A percentile compares a stretch with the other conserved stretches of the same genome.
Evolutionary conservation across 30 jellyfish, hydroid and myxozoan species (phyloP).

Genomic region (Mastigias papua): DNA sequence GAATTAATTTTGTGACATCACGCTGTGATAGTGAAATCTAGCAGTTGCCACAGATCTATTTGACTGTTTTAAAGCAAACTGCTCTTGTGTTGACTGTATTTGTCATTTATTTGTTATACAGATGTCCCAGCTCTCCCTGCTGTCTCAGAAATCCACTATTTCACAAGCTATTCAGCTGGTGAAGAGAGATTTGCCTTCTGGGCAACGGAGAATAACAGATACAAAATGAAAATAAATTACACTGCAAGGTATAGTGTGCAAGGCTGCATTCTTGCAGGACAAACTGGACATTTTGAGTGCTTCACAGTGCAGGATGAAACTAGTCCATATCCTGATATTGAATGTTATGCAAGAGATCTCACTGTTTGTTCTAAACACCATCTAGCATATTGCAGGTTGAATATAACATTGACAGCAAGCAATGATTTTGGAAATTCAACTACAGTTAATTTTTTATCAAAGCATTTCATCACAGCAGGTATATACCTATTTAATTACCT

Average conservation of each 20-base stretch:
- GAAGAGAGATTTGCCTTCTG: background rate
- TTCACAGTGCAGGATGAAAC: background rate
- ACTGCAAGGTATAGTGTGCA: background rate
- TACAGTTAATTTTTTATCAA: background rate
- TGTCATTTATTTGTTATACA: background rate
- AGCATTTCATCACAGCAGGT: background rate
- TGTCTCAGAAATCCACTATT: background rate
- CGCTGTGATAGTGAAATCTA: no score
- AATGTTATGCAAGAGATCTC: constrained; percentile 4
- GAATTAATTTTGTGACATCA: no score
- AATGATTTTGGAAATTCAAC: background rate
- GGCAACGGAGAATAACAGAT: no score
- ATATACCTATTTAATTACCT: background rate
- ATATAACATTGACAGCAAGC: background rate
- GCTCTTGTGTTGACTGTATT: no score
- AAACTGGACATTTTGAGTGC: background rate
- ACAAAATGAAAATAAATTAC: background rate
- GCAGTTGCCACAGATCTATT: no score
- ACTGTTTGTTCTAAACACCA: background rate
- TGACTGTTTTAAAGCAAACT: no score
- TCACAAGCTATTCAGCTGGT: background rate
- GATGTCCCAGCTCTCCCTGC: background rate
- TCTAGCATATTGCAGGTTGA: background rate
- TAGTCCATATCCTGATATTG: background rate
- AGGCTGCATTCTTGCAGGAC: background rate